Evolutionary conservation across 2,888 invertebrate species (phyloP).

Genomic region (Busseola fusca): DNA sequence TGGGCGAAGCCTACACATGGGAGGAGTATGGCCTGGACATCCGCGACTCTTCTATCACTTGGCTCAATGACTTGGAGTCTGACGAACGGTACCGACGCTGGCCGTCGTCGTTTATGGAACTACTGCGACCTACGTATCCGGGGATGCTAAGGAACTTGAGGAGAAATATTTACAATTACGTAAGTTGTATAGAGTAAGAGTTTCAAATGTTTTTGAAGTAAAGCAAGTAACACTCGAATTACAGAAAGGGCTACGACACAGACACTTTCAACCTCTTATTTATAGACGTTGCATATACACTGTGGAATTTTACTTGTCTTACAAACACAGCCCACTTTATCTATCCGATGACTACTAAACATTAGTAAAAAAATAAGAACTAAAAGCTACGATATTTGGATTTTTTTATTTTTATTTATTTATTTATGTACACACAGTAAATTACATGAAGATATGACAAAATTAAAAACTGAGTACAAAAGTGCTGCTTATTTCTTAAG

Average conservation of each 20-base stretch:
- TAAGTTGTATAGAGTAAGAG: constrained; percentile 72
- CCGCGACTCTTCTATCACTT: constrained; percentile 96
- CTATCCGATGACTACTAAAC: no score
- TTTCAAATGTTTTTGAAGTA: background rate
- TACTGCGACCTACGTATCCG: constrained; percentile 98
- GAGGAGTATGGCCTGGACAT: constrained; percentile 98
- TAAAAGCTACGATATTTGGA: no score
- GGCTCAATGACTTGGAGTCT: constrained; percentile 98
- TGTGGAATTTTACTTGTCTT: no score
- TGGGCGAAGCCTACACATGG: constrained; percentile 88
- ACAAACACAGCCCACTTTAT: no score
- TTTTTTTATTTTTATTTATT: no score
- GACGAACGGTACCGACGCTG: constrained; percentile 96
- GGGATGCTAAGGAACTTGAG: constrained; percentile 98
- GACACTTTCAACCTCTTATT: background rate
- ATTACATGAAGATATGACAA: no score
- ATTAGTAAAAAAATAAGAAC: no score
- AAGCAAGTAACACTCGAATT: background rate
- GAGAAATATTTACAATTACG: constrained; percentile 95
- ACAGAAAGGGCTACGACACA: background rate
- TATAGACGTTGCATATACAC: no score
- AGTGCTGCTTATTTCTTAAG: no score
- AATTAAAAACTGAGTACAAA: no score
- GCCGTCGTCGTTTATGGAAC: constrained; percentile 96
- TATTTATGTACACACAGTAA: no score